Percentiles rank a stretch among this genome's conserved stretches.
Conservation (phyloP, 2,888 invertebrate genomes). For the Patella ulyssiponensis region DNA sequence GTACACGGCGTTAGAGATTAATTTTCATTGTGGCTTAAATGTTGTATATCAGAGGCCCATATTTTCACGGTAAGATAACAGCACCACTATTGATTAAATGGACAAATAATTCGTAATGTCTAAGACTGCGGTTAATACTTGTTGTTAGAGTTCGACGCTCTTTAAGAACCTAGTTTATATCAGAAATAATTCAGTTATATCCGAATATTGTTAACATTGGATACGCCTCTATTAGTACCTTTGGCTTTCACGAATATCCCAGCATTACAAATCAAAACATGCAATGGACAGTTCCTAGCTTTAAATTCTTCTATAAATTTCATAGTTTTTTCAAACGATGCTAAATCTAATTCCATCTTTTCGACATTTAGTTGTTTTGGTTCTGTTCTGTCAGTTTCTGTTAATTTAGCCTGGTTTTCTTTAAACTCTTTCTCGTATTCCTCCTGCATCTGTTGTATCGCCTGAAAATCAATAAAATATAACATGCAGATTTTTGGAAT, state of each 20-base stretch:
- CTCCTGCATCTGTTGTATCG: not conserved
- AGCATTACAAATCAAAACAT: not conserved
- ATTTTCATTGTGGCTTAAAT: too few species aligned
- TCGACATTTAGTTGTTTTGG: not conserved
- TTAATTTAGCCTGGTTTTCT: not conserved
- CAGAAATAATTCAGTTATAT: too few species aligned
- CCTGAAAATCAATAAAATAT: not conserved
- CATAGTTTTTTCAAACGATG: not conserved
- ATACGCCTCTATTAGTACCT: not conserved
- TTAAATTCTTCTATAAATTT: not conserved
- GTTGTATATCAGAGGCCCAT: too few species aligned
- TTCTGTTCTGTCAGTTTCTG: not conserved
- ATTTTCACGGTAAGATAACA: too few species aligned
- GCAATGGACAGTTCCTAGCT: not conserved
- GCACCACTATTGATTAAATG: too few species aligned
- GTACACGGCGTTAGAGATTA: too few species aligned
- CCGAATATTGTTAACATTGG: too few species aligned
- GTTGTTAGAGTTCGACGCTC: too few species aligned
- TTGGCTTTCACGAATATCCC: not conserved
- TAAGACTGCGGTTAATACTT: too few species aligned
- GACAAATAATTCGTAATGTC: too few species aligned
- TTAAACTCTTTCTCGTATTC: not conserved
- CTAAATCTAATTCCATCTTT: slow-evolving; percentile 4
- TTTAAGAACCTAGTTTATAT: too few species aligned
- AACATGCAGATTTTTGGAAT: not conserved